Evolutionary conservation across 2,797 vertebrate genomes (phyloP).

Genomic region (Hydrophis major): DNA sequence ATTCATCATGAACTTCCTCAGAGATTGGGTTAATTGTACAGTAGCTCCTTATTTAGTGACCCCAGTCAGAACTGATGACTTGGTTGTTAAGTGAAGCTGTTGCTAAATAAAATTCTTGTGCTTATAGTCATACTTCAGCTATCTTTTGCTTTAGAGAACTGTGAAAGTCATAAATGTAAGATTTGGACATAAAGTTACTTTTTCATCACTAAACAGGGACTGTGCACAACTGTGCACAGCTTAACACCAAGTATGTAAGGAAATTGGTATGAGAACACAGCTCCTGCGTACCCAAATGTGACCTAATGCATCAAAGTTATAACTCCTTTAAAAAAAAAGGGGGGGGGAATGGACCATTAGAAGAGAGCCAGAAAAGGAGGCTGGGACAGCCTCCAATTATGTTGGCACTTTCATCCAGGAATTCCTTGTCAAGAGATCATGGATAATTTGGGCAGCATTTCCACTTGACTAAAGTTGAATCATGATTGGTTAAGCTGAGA

Average conservation of each 20-base stretch:
- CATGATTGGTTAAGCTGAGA: background rate
- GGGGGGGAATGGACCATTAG: background rate
- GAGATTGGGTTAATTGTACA: background rate
- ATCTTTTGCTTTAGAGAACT: background rate
- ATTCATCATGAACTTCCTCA: background rate
- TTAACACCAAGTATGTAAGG: background rate
- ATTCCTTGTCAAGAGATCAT: background rate
- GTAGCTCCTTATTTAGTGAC: background rate
- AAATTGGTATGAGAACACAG: background rate
- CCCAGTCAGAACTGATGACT: background rate
- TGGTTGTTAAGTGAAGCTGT: background rate
- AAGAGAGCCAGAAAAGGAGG: background rate
- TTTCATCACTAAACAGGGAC: background rate
- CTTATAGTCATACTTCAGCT: background rate
- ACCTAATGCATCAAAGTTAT: background rate
- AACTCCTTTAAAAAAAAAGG: background rate
- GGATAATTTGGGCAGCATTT: background rate
- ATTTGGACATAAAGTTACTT: background rate
- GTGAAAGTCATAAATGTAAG: background rate
- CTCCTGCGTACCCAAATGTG: background rate
- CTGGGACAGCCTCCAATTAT: background rate
- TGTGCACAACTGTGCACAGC: background rate
- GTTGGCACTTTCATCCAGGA: background rate
- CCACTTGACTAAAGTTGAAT: background rate
- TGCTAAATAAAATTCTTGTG: background rate